A percentile compares a stretch with the other conserved stretches of the same genome.
Evolutionary conservation across 1,140 invertebrate species (phyloP).

Genomic region (Thaumetopoea pityocampa): DNA sequence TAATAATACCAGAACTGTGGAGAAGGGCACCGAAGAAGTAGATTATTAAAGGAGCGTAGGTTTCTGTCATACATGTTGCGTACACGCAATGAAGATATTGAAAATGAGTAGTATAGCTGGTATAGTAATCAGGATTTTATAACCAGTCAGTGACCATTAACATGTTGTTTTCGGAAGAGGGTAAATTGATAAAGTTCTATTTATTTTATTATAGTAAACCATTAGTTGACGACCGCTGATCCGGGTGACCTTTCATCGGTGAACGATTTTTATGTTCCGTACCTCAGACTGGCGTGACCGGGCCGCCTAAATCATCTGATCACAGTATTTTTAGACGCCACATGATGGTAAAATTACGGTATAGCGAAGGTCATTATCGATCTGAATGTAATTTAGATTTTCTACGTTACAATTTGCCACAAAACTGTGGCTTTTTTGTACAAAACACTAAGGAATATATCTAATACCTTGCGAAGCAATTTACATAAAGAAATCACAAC

Average conservation of each 20-base stretch:
- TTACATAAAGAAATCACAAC: too few relatives aligned
- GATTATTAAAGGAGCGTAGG: too few relatives aligned
- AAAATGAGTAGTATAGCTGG: too few relatives aligned
- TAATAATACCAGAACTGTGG: too few relatives aligned
- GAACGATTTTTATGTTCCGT: constrained; percentile 15
- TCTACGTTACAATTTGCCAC: too few relatives aligned
- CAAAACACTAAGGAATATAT: too few relatives aligned
- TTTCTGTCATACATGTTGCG: too few relatives aligned
- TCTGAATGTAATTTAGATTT: too few relatives aligned
- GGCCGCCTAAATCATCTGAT: constrained; percentile 39
- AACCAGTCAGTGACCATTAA: background rate
- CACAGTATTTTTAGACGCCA: constrained; percentile 51
- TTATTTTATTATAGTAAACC: background rate
- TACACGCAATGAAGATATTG: too few relatives aligned
- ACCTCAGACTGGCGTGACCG: constrained; percentile 30
- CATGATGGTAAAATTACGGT: constrained; percentile 51
- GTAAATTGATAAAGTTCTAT: background rate
- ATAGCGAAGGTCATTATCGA: constrained; percentile 39
- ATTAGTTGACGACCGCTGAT: constrained; percentile 5
- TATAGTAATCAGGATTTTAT: background rate
- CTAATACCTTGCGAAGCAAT: too few relatives aligned
- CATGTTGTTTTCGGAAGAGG: background rate
- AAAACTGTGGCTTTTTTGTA: too few relatives aligned
- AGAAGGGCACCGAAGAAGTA: too few relatives aligned
- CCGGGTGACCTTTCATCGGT: constrained; percentile 7